Conservation (phyloP, 2,888 invertebrate genomes). For the Idaea straminata region DNA sequence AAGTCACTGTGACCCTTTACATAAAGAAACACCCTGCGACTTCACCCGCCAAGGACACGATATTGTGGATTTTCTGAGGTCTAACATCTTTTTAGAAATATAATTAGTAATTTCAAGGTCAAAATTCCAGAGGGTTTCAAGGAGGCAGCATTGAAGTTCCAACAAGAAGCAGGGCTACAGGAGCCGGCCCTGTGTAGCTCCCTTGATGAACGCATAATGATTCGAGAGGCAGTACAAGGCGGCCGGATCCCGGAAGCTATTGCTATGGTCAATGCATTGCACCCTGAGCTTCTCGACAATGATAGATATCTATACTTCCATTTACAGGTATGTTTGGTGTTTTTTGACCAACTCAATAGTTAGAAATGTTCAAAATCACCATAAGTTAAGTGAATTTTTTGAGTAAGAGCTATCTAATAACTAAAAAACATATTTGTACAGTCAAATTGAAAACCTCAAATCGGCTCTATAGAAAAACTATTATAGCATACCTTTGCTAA, state of each 20-base stretch:
- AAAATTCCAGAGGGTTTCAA: conserved; percentile 90
- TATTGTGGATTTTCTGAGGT: background rate
- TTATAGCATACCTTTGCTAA: no score
- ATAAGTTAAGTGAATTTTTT: no score
- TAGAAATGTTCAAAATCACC: no score
- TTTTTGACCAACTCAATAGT: background rate
- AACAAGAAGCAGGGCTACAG: conserved; percentile 91
- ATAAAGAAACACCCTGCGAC: background rate
- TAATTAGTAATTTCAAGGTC: background rate
- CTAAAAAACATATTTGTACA: no score
- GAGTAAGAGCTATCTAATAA: no score
- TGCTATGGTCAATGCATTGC: conserved; percentile 94
- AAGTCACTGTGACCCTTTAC: background rate
- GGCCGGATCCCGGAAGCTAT: conserved; percentile 97
- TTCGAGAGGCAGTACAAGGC: conserved; percentile 95
- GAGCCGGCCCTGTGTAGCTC: conserved; percentile 83
- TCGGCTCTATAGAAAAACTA: no score
- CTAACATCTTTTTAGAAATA: background rate
- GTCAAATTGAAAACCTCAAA: no score
- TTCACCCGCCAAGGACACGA: background rate
- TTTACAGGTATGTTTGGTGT: conserved; percentile 83
- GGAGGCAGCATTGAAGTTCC: conserved; percentile 98
- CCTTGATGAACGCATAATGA: conserved; percentile 94
- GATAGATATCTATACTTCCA: conserved; percentile 98
- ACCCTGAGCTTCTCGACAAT: conserved; percentile 96